Evolutionary conservation across 2,888 invertebrate species (phyloP).

Genomic region (Latrodectus elegans): DNA sequence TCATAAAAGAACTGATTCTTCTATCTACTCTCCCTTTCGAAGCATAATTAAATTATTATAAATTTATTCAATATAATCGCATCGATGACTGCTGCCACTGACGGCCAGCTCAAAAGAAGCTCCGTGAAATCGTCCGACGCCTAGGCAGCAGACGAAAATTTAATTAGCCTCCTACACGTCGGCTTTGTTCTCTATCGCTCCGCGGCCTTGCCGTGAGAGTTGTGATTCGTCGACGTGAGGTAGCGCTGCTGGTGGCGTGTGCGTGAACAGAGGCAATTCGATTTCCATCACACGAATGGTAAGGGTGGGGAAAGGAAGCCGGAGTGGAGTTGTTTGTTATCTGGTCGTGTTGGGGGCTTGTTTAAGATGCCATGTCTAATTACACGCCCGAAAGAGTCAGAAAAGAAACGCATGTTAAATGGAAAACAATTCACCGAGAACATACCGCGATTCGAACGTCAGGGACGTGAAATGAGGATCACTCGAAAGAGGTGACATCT

Average conservation of each 20-base stretch:
- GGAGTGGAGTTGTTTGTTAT: background rate
- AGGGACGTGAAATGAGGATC: no score
- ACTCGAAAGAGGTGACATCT: constrained; percentile 17
- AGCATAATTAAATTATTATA: constrained; percentile 17
- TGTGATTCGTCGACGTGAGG: background rate
- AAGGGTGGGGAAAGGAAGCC: background rate
- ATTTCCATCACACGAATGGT: background rate
- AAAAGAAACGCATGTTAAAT: constrained; percentile 2
- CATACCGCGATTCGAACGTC: background rate
- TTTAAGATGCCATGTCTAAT: constrained; percentile 21
- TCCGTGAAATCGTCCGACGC: background rate
- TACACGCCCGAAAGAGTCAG: background rate
- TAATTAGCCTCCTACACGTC: constrained; percentile 11
- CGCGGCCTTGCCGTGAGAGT: background rate
- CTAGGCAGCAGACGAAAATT: background rate
- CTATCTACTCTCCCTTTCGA: background rate
- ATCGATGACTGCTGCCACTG: constrained; percentile 19
- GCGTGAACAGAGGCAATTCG: background rate
- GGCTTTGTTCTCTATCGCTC: background rate
- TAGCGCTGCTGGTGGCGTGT: background rate
- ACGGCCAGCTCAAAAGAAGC: background rate
- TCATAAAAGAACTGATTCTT: background rate
- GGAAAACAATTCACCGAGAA: background rate
- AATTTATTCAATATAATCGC: constrained; percentile 18
- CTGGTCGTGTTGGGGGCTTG: constrained; percentile 9